A percentile compares a stretch with the other conserved stretches of the same genome.
These are phyloP conservation scores for Heterohyrax brucei DNA, from an alignment of 2,797 vertebrate genomes.

Conservation along the genomic window DNA sequence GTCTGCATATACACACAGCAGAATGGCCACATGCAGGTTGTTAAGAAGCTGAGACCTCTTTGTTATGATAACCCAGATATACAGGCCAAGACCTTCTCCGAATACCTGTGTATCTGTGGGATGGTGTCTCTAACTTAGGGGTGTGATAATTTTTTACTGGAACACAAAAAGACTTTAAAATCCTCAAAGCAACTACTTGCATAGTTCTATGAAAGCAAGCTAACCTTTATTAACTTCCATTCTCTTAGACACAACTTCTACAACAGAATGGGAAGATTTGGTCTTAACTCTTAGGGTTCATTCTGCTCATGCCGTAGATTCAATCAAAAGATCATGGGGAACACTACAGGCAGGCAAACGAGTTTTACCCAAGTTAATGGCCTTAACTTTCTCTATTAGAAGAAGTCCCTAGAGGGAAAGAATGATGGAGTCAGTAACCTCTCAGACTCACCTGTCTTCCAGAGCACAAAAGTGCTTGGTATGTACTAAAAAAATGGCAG, in stretches of 20 bases:
- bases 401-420: background rate
- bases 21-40: background rate
- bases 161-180: background rate
- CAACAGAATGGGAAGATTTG: background rate
- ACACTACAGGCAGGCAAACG: background rate
- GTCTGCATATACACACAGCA: background rate
- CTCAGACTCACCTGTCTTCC: background rate
- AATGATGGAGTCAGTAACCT: background rate
- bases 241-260: background rate
- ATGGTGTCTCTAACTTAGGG: background rate
- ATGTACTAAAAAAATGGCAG: background rate
- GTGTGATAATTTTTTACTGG: background rate
- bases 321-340: background rate
- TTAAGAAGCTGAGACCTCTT: background rate
- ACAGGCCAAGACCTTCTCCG: background rate
- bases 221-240: constrained; percentile 31
- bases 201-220: background rate
- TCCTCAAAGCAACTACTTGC: background rate
- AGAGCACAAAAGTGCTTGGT: background rate
- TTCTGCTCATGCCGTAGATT: background rate
- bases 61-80: background rate
- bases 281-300: background rate
- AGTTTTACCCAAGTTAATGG: background rate
- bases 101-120: background rate
- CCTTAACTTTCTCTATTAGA: background rate